Evolutionary conservation across 2,113 vertebrate genomes (phyloP), one percentile per base, ranked within the genome.

Genomic region (Campylorhamphus procurvoides): DNA sequence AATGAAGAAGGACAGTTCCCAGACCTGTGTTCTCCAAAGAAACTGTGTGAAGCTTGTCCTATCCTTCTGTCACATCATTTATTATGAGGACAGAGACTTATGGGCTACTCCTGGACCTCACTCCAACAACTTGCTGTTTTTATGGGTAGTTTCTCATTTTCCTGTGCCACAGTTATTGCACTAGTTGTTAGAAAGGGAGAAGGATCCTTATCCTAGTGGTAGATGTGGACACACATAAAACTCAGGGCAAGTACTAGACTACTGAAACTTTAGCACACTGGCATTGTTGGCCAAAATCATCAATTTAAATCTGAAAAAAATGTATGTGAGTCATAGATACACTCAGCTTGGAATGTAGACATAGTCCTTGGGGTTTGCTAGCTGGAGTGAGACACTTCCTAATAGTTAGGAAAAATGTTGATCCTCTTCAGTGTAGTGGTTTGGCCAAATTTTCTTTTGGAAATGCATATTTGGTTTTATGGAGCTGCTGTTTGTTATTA

Each of bases 381-480:
- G 33, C 27, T 83, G 84, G 56, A 90, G 15, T 59, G 33, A n/a
- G 52, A 55, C 10, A 11, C 75, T 91, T 94, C 37, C 20, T 60
- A 66, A 66, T 37, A 19, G 62, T 82, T 73, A 60, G 37, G 60
- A 56, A 92, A 55, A 60, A 49, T 49, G 2, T 33, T 13, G 3
- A 11, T 94, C 50, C 50, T 89, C 71, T 73, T 94, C 47, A 89
- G 2, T 52, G 33, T 25, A 63, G 74, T 52, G 63, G 58, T 91
- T 93, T 83, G 63, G 71, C 74, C 55, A 59, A 66, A 80, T 83
- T 90, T 74, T 73, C 40, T 20, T 55, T 79, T 94, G 84, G 55
- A 90, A 86, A 71, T 59, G 39, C 72, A 80, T 44, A 63, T 85
- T 47, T 83, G 55, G 27, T 93, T 91, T n/a, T 59, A 35, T n/a